A percentile compares a stretch with the other conserved stretches of the same genome.
These are phyloP conservation scores for Torymus tubicola DNA, from an alignment of 2,888 invertebrate genomes.

Conservation along the genomic window DNA sequence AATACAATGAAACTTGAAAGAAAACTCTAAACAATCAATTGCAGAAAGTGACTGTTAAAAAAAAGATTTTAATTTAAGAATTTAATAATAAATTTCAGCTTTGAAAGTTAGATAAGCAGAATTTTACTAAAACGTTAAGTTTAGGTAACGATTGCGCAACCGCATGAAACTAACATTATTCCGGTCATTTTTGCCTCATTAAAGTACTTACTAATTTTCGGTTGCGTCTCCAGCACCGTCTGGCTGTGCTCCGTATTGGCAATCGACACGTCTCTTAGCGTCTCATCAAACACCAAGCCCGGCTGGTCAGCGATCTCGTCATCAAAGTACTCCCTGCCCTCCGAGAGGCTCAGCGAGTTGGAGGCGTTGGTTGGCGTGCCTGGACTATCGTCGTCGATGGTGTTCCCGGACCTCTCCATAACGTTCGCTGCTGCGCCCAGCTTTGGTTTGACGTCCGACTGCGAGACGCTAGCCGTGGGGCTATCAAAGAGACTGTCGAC, in stretches of 20 bases:
- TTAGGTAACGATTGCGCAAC: too few relatives aligned
- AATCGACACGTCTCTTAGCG: conserved; percentile 64
- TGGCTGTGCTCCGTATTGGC: conserved; percentile 71
- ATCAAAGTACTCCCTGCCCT: conserved; percentile 89
- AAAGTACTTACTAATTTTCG: conserved; percentile 69
- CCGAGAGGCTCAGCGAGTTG: conserved; percentile 88
- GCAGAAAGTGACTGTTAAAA: too few relatives aligned
- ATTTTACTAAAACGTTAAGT: too few relatives aligned
- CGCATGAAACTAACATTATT: too few relatives aligned
- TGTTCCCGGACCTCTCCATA: conserved; percentile 75
- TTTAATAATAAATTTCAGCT: too few relatives aligned
- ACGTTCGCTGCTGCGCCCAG: conserved; percentile 68
- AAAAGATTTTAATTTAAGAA: too few relatives aligned
- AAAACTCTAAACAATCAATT: too few relatives aligned
- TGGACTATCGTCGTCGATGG: conserved; percentile 78
- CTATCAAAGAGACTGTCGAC: conserved; percentile 87
- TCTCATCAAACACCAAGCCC: conserved; percentile 86
- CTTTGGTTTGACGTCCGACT: conserved; percentile 72
- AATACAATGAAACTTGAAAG: too few relatives aligned
- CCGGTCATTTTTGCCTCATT: too few relatives aligned
- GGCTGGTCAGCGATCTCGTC: conserved; percentile 96
- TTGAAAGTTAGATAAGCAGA: too few relatives aligned
- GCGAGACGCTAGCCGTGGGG: conserved; percentile 79
- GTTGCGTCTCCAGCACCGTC: conserved; percentile 71
- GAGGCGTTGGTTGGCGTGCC: conserved; percentile 88